Evolutionary conservation across 2,888 invertebrate genomes (phyloP).

Genomic region (Mythimna lalbum): DNA sequence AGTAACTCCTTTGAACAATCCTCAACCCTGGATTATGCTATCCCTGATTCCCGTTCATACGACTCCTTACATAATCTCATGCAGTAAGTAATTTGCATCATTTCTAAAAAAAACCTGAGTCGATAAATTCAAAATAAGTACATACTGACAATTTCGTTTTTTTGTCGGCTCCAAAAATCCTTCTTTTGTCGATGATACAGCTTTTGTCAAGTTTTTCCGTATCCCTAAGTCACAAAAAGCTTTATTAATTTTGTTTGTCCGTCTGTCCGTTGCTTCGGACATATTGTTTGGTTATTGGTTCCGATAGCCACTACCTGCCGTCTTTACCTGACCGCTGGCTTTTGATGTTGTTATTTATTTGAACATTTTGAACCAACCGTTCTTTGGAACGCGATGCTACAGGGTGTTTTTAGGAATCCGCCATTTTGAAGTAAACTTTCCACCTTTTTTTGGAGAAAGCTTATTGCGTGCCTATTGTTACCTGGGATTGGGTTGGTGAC

Average conservation of each 20-base stretch:
- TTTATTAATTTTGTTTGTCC: conserved; percentile 59
- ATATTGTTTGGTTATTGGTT: conserved; percentile 56
- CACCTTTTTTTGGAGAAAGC: conserved; percentile 16
- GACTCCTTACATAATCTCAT: background rate
- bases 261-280: conserved; percentile 32
- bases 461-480: conserved; percentile 47
- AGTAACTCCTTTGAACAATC: too few species aligned
- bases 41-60: too few species aligned
- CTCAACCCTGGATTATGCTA: too few species aligned
- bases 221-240: conserved; percentile 40
- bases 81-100: background rate
- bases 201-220: conserved; percentile 40
- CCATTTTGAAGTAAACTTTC: conserved; percentile 43
- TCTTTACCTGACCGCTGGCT: conserved; percentile 67
- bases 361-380: conserved; percentile 22
- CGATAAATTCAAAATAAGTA: background rate
- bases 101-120: background rate
- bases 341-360: conserved; percentile 47
- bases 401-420: conserved; percentile 37
- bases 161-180: conserved; percentile 28
- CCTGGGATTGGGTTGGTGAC: conserved; percentile 37
- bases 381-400: conserved; percentile 46
- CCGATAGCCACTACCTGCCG: conserved; percentile 69
- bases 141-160: conserved; percentile 7
- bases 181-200: conserved; percentile 46